These are phyloP conservation scores for Pterocles gutturalis DNA, from an alignment of 2,113 vertebrate species.

Conservation along the genomic window DNA sequence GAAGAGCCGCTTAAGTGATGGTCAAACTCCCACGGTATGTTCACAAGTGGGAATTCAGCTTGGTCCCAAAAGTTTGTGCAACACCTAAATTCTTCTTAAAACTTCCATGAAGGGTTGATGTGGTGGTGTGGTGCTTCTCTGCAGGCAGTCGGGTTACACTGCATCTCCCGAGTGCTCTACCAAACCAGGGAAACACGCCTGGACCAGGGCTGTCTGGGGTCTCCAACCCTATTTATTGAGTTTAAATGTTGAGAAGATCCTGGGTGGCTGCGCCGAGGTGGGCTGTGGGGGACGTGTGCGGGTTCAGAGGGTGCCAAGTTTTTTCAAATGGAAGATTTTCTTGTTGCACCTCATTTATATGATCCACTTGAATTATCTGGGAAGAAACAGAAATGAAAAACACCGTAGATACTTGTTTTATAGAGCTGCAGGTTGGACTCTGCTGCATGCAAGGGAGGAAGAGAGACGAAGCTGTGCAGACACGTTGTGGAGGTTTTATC, in stretches of 20 bases:
- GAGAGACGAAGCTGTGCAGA: background rate
- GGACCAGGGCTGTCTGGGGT: background rate
- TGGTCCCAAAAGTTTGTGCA: background rate
- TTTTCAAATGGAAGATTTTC: background rate
- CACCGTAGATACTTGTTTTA: background rate
- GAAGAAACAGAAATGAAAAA: background rate
- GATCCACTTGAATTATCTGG: background rate
- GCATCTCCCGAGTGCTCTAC: background rate
- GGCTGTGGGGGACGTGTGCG: background rate
- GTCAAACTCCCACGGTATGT: rapidly evolving
- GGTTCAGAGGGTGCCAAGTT: background rate
- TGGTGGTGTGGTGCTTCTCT: background rate
- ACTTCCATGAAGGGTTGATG: background rate
- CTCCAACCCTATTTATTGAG: background rate
- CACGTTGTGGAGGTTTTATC: background rate
- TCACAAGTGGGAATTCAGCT: background rate
- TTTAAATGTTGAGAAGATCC: background rate
- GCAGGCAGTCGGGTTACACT: background rate
- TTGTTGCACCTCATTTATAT: background rate
- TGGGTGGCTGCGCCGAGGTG: background rate
- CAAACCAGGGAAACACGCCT: background rate
- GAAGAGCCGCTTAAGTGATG: background rate
- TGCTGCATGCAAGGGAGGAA: background rate
- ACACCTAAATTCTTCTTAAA: background rate
- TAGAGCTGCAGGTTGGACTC: background rate